Conservation (phyloP, 1,140 invertebrate species). For the Condylostylus longicornis region DNA sequence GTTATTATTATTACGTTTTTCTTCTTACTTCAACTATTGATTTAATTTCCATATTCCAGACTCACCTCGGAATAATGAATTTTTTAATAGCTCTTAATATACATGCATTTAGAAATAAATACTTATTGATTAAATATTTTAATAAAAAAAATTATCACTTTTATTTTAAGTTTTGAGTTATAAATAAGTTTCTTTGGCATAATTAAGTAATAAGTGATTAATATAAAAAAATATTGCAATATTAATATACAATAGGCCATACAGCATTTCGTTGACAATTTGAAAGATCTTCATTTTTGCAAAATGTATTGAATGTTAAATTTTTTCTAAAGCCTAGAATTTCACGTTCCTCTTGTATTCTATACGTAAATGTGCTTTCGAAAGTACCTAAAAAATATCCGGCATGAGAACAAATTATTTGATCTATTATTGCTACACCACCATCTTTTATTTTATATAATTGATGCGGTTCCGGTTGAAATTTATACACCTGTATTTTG, state of each 20-base stretch:
- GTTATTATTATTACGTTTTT: too few relatives aligned
- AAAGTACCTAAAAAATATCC: constrained; percentile 77
- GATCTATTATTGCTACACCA: constrained; percentile 85
- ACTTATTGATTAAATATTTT: too few relatives aligned
- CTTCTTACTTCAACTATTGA: too few relatives aligned
- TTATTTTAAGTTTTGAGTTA: too few relatives aligned
- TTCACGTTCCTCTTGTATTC: constrained; percentile 94
- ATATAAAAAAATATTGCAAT: too few relatives aligned
- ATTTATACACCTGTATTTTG: constrained; percentile 19
- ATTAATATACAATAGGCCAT: constrained; percentile 38
- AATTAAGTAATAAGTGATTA: too few relatives aligned
- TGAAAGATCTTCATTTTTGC: constrained; percentile 37
- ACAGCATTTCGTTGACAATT: constrained; percentile 33
- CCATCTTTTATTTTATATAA: constrained; percentile 59
- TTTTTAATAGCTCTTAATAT: too few relatives aligned
- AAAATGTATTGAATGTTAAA: constrained; percentile 82
- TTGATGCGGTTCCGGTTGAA: constrained; percentile 20
- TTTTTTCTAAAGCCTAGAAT: constrained; percentile 69
- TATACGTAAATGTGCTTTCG: constrained; percentile 89
- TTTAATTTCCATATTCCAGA: too few relatives aligned
- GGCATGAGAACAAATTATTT: constrained; percentile 84
- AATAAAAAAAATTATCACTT: too few relatives aligned
- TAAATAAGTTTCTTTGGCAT: too few relatives aligned
- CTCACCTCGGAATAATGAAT: too few relatives aligned
- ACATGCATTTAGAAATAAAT: too few relatives aligned